phyloP scores from a whole-genome alignment of 2,888 invertebrate species.

The Sarcophaga caerulescens region DNA sequence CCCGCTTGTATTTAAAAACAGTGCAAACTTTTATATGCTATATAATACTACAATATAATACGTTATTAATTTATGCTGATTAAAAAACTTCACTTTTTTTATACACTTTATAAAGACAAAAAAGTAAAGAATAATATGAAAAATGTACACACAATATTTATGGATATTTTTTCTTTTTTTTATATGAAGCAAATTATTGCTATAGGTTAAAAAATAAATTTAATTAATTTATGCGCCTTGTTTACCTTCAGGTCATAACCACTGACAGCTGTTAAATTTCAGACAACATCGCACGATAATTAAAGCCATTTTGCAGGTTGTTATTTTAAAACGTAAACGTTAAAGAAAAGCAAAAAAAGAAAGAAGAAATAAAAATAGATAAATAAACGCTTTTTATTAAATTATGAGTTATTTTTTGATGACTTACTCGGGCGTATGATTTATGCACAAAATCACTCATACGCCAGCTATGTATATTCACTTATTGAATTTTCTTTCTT shows the following conservation, averaged over 20 bases:
- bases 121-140: neutral
- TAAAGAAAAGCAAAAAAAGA: neutral
- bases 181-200: neutral
- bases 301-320: constrained; percentile 1
- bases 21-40: too few species aligned
- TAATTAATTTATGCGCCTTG: constrained; percentile 4
- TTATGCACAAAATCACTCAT: constrained; percentile 8
- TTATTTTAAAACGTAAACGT: neutral
- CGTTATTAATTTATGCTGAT: too few species aligned
- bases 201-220: neutral
- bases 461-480: neutral
- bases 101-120: neutral
- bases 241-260: neutral
- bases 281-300: neutral
- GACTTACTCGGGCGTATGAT: neutral
- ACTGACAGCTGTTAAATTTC: constrained; percentile 3
- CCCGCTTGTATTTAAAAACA: too few species aligned
- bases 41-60: too few species aligned
- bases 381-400: neutral
- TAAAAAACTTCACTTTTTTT: too few species aligned
- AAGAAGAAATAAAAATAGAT: neutral
- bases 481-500: neutral
- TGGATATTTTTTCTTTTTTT: neutral
- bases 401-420: neutral
- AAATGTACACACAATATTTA: neutral